Percentiles rank a stretch among this genome's conserved stretches.
These are phyloP conservation scores for Serilophus lunatus DNA, from an alignment of 2,113 vertebrate genomes.

Conservation along the genomic window DNA sequence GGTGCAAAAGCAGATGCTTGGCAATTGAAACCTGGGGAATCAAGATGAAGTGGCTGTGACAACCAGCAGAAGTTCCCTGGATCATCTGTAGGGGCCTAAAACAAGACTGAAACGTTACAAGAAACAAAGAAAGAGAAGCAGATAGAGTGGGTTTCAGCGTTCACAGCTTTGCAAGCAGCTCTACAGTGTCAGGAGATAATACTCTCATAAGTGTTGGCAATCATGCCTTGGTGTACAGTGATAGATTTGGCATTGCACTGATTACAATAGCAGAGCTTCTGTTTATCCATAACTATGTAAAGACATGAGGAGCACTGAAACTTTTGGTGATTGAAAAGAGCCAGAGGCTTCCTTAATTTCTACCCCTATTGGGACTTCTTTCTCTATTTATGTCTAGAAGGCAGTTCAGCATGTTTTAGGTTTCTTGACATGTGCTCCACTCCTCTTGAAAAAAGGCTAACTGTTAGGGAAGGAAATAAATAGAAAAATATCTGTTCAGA, in stretches of 20 bases:
- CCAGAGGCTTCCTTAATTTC: not conserved
- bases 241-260: accelerated
- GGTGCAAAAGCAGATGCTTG: not conserved
- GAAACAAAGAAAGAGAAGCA: not conserved
- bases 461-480: accelerated
- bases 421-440: not conserved
- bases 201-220: not conserved
- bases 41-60: accelerated
- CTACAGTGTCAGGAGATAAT: not conserved
- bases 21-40: not conserved
- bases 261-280: not conserved
- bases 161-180: not conserved
- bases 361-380: not conserved
- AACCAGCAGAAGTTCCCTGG: not conserved
- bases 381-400: not conserved
- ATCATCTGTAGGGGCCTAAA: not conserved
- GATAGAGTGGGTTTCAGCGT: not conserved
- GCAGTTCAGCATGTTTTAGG: not conserved
- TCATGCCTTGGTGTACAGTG: not conserved
- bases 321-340: not conserved
- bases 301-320: not conserved
- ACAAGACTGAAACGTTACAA: not conserved
- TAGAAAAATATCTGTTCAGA: not conserved
- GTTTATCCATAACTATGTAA: not conserved
- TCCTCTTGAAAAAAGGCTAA: not conserved